Evolutionary conservation across 92 coral and sea anemone species (phyloP).

Genomic region (Blastomussa wellsi): DNA sequence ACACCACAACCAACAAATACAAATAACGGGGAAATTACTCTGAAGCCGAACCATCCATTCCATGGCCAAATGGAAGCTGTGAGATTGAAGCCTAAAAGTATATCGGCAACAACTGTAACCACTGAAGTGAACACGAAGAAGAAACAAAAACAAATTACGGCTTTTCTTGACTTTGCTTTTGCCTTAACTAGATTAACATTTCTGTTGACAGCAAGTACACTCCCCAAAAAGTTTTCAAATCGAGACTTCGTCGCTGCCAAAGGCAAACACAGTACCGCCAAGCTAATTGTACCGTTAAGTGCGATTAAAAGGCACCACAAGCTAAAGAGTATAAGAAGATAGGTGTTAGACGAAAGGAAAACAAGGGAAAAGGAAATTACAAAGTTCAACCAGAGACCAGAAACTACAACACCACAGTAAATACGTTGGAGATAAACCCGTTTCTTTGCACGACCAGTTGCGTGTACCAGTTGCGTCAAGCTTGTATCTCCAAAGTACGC

Average conservation of each 20-base stretch:
- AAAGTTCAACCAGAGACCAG: conserved; percentile 24
- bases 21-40: not conserved
- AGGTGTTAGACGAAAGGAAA: not conserved
- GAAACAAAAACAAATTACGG: not conserved
- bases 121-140: too few relatives aligned
- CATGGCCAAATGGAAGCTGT: not conserved
- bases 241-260: not conserved
- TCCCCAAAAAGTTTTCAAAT: not conserved
- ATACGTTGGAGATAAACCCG: not conserved
- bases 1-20: not conserved
- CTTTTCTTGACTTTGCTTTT: not conserved
- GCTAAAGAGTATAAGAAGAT: not conserved
- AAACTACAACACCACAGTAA: not conserved
- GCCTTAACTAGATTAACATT: not conserved
- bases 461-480: not conserved
- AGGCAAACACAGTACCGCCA: not conserved
- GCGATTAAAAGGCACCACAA: conserved; percentile 4
- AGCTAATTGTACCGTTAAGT: not conserved
- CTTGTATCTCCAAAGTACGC: conserved; percentile 6
- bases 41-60: conserved; percentile 8
- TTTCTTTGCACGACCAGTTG: not conserved
- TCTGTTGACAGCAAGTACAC: not conserved
- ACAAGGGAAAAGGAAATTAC: not conserved
- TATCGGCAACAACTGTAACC: not conserved
- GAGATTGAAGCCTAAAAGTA: not conserved